phyloP scores from a whole-genome alignment of 2,113 vertebrate genomes.

The Etia nguti region DNA sequence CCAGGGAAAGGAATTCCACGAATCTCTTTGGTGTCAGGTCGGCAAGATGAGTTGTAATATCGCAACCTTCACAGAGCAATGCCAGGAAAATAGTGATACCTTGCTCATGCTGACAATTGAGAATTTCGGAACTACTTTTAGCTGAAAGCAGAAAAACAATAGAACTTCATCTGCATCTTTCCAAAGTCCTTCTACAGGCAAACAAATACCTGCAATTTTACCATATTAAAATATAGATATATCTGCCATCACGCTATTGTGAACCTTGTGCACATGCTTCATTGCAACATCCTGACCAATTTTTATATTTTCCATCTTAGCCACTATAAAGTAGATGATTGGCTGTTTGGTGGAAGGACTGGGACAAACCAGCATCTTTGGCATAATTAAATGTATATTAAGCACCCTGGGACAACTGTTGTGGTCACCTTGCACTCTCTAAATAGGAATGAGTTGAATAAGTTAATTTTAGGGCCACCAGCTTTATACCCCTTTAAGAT shows the following conservation, averaged over 20 bases:
- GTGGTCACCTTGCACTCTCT: neutral
- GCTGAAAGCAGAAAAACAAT: neutral
- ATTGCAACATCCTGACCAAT: neutral
- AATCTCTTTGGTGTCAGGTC: slow-evolving; percentile 11
- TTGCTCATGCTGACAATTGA: neutral
- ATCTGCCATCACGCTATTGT: neutral
- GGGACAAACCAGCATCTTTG: neutral
- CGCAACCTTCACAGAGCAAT: slow-evolving; percentile 37
- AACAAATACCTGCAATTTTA: neutral
- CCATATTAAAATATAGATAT: neutral
- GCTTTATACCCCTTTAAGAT: neutral
- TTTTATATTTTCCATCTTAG: neutral
- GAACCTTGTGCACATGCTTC: neutral
- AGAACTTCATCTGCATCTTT: neutral
- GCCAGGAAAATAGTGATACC: neutral
- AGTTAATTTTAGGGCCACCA: neutral
- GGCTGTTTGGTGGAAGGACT: neutral
- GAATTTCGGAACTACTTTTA: neutral
- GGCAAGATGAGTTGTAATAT: slow-evolving; percentile 23
- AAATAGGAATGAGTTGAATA: neutral
- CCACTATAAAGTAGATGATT: neutral
- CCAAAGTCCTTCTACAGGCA: neutral
- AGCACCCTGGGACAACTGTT: neutral
- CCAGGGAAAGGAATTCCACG: neutral
- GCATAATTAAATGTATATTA: neutral